These are phyloP conservation scores for Tetramorium simillimum DNA, from an alignment of 1,140 invertebrate species.

Conservation along the genomic window DNA sequence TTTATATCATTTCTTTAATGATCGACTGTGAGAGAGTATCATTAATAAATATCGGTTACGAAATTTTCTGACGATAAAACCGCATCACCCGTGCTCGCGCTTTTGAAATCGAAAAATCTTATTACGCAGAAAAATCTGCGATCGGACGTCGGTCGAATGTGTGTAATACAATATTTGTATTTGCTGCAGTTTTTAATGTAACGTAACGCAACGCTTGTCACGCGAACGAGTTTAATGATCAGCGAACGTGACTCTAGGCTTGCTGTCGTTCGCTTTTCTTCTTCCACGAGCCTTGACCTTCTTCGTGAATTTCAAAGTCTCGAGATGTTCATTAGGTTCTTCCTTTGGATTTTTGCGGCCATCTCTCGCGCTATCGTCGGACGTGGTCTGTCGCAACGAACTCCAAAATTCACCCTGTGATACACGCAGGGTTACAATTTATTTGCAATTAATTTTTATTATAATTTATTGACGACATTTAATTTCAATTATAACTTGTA, in stretches of 20 bases:
- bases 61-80: constrained; percentile 40
- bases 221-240: constrained; percentile 50
- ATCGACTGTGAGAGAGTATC: constrained; percentile 4
- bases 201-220: constrained; percentile 40
- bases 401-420: constrained; percentile 52
- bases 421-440: neutral
- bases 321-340: neutral
- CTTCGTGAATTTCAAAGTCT: constrained; percentile 31
- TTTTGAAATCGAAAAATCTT: constrained; percentile 53
- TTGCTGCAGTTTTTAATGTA: constrained; percentile 52
- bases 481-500: constrained; percentile 3
- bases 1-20: constrained; percentile 29
- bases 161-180: constrained; percentile 51
- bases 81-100: constrained; percentile 23
- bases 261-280: constrained; percentile 42
- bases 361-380: constrained; percentile 53
- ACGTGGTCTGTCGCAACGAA: constrained; percentile 59
- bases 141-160: constrained; percentile 19
- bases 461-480: neutral
- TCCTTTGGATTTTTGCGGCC: constrained; percentile 30
- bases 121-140: constrained; percentile 45
- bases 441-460: neutral
- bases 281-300: constrained; percentile 36
- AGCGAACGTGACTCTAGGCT: constrained; percentile 65
- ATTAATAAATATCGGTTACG: constrained; percentile 34